Conservation (phyloP, 2,797 vertebrate species). For the Gorsachius magnificus region DNA sequence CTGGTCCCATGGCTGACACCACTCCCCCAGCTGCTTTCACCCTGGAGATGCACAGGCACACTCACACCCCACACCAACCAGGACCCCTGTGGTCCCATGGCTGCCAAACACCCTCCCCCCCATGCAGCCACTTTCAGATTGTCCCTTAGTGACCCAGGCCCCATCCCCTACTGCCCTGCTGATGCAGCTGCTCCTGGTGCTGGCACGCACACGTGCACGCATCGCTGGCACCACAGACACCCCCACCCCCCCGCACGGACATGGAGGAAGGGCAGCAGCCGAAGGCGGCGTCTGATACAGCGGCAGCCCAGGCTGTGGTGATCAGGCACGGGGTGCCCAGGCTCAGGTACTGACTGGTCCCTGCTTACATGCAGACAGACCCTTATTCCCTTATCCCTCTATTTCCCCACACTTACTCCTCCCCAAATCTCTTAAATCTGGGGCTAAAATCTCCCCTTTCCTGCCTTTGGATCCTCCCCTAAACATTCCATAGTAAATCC, state of each 20-base stretch:
- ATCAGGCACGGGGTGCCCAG: neutral
- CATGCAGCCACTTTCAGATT: too few species aligned
- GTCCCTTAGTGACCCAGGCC: neutral
- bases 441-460: neutral
- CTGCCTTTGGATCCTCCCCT: neutral
- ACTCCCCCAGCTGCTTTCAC: too few species aligned
- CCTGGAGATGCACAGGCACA: too few species aligned
- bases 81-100: neutral
- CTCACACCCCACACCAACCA: neutral
- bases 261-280: neutral
- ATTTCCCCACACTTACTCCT: neutral
- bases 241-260: too few species aligned
- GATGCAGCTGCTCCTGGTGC: too few species aligned
- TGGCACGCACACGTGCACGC: too few species aligned
- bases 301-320: too few species aligned
- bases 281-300: neutral
- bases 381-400: neutral
- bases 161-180: neutral
- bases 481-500: neutral
- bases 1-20: neutral
- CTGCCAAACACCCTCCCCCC: too few species aligned
- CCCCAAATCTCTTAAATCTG: neutral
- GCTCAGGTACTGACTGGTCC: neutral
- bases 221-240: neutral
- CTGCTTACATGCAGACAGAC: neutral